Evolutionary conservation across 2,113 vertebrate genomes (phyloP), one percentile per base, ranked within the genome.

Genomic region (Neomonachus schauinslandi): DNA sequence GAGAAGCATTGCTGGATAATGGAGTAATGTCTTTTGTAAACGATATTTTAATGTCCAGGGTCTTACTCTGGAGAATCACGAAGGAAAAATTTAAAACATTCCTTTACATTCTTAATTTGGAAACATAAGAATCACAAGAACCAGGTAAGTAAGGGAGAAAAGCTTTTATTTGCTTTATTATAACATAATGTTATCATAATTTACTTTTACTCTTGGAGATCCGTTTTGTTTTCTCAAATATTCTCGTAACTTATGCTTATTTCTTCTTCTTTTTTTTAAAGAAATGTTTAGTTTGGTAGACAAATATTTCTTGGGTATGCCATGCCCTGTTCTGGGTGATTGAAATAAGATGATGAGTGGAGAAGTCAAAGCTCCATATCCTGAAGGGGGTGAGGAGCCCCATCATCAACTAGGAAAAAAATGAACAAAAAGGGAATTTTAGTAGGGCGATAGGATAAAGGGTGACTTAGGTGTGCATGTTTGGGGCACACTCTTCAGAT

Each of bases 131-230:
- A 57, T 18, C 36, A 19, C 18, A 82, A 93, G 59, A 95, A 89
- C 24, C 4, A n/a, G 91, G 21, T 84, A 46, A 88, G 26, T 42
- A 65, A 67, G 18, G 55, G n/a, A 69, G 36, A 89, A 89, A 86
- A 92, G 82, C 24, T 71, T 97, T 95, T 61, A 46, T 82, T 82
- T 80, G 51, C 46, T 76, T 95, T 81, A 72, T 91, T 51, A 63
- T 11, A 91, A 11, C 4, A 36, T 81, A 42, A 57, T 89, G 31
- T 79, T 85, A 91, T 89, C 69, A 71, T 7, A 18, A 33, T 86
- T 77, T 91, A 22, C 33, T 57, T 69, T 81, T 86, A 93, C n/a
- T 90, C 10, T 81, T 92, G 22, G 39, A 83, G 65, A 87, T 88
- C 71, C 4, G 33, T 84, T 96, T 92, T 49, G 16, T 85, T 93